phyloP scores from a whole-genome alignment of 2,113 vertebrate genomes.

The Ptychochromis oligacanthus region DNA sequence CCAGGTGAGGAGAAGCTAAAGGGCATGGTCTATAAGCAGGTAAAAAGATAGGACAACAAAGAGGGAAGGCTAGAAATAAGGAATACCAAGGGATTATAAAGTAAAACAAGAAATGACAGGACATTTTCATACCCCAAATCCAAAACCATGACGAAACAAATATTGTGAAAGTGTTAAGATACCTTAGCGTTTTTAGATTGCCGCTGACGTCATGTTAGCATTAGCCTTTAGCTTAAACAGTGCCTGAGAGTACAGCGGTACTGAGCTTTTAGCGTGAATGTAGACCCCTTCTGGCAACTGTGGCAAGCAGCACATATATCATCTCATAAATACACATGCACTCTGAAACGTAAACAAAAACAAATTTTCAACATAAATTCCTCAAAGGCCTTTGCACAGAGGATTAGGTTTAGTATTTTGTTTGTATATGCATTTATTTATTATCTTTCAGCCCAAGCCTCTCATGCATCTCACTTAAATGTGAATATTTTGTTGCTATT shows the following conservation, averaged over 20 bases:
- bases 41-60: background rate
- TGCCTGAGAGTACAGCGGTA: no score
- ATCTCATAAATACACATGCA: no score
- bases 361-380: background rate
- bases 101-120: background rate
- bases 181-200: background rate
- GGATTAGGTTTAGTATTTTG: background rate
- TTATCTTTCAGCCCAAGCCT: background rate
- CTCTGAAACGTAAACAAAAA: background rate
- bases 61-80: background rate
- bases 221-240: no score
- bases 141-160: background rate
- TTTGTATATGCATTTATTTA: background rate
- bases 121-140: accelerated
- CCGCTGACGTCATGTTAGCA: background rate
- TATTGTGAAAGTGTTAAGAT: background rate
- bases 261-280: no score
- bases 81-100: background rate
- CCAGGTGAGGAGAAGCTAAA: no score
- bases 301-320: no score
- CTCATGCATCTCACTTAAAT: slow-evolving; percentile 4
- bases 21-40: no score
- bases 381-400: background rate
- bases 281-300: no score
- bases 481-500: slow-evolving; percentile 26